phyloP scores from a whole-genome alignment of 1,140 invertebrate species.

The Eufriesea mexicana region DNA sequence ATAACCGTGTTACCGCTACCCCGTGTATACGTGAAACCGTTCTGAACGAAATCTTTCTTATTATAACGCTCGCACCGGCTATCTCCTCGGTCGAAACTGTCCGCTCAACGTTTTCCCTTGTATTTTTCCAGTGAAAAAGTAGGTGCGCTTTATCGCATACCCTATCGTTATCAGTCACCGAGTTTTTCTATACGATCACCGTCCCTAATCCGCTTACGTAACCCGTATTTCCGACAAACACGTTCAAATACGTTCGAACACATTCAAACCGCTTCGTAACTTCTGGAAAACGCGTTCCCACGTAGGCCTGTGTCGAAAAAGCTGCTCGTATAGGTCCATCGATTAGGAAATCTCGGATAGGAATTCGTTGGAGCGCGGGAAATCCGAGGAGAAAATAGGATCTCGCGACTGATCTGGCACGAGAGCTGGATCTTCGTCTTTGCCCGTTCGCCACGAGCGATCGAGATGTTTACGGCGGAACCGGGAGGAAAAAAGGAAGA shows the following conservation, averaged over 20 bases:
- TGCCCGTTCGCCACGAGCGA: background rate
- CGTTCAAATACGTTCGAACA: too few relatives aligned
- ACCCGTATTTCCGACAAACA: background rate
- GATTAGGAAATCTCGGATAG: background rate
- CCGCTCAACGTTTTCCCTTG: slow-evolving; percentile 4
- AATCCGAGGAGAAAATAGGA: too few relatives aligned
- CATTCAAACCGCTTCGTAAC: background rate
- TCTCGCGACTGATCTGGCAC: too few relatives aligned
- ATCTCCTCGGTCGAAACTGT: background rate
- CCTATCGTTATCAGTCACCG: slow-evolving; percentile 13
- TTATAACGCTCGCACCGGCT: background rate
- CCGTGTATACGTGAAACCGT: slow-evolving; percentile 48
- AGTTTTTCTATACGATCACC: slow-evolving; percentile 1
- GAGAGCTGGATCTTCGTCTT: background rate
- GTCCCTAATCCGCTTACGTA: background rate
- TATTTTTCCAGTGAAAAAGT: slow-evolving; percentile 3
- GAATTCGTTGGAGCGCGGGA: too few relatives aligned
- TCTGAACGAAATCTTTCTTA: slow-evolving; percentile 36
- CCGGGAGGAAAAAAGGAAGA: background rate
- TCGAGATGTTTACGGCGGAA: slow-evolving; percentile 24
- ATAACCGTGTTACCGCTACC: slow-evolving; percentile 66
- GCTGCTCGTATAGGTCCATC: background rate
- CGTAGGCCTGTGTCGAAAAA: too few relatives aligned
- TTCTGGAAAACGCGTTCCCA: background rate
- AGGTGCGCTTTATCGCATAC: background rate